phyloP scores from a whole-genome alignment of 2,113 vertebrate species.

The Danio rerio region DNA sequence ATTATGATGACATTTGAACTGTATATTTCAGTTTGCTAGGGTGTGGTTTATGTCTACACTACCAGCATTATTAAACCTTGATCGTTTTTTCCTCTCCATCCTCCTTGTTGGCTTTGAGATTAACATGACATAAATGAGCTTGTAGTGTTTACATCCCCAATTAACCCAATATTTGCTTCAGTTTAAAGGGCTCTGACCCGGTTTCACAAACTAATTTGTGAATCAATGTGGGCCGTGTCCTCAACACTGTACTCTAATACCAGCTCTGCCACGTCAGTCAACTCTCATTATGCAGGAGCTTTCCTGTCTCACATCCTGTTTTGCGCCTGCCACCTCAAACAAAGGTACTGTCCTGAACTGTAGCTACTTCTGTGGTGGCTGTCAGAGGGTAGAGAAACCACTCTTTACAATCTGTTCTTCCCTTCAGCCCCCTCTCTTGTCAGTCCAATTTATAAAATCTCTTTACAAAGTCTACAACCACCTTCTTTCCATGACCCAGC shows the following conservation, averaged over 20 bases:
- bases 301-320: slow-evolving; percentile 69
- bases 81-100: not conserved
- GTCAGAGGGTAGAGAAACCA: too few relatives aligned
- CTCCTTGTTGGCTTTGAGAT: not conserved
- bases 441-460: too few relatives aligned
- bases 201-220: not conserved
- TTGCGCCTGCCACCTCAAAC: slow-evolving; percentile 57
- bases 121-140: not conserved
- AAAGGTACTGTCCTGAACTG: slow-evolving; percentile 52
- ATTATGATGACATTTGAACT: not conserved
- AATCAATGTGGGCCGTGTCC: slow-evolving; percentile 8
- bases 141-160: not conserved
- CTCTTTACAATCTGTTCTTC: too few relatives aligned
- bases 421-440: too few relatives aligned
- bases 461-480: too few relatives aligned
- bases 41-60: not conserved
- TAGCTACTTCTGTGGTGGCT: not conserved
- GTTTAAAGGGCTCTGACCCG: not conserved
- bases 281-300: not conserved
- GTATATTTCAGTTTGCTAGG: not conserved
- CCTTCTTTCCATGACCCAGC: too few relatives aligned
- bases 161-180: slow-evolving; percentile 1
- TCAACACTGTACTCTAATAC: not conserved
- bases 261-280: slow-evolving; percentile 44
- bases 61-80: not conserved